Evolutionary conservation across 2,888 invertebrate species (phyloP), one percentile per base, ranked within the genome.

Genomic region (Pseudoips prasinana): DNA sequence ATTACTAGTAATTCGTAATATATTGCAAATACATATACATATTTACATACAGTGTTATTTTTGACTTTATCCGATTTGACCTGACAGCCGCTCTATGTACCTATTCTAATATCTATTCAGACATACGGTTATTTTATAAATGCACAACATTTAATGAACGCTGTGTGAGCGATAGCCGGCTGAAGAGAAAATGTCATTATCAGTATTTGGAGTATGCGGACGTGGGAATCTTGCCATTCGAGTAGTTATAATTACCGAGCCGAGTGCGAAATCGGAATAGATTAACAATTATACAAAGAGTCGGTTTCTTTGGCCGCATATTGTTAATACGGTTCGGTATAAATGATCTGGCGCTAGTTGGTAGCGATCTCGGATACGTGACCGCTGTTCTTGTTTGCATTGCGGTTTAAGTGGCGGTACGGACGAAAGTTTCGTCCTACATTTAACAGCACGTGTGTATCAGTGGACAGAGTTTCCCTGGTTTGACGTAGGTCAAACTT

Each of bases 401-500:
- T 84, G 82, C 77, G 79, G 82, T 84, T 73, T 64, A 63, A 72
- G 72, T 68, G 63, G 63, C 69, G 69, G 61, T 61, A 60, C 72
- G 66, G 73, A 82, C 74, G 85, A 86, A 85, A 86, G 84, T 83
- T 69, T 62, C 72, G 77, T 72, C 84, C 83, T 75, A 85, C 80
- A 79, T 82, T 47, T 58, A 58, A 64, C 67, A 65, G 73, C 74
- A 74, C 75, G 78, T 76, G 75, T 74, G 72, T 77, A 74, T 74
- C 65, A 73, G 51, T 66, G 64, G 63, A 63, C 70, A 58, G 59
- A 78, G 76, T 84, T 84, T 82, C 82, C 79, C 78, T 78, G 70
- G 64, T 71, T 64, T 70, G 69, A 69, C 68, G 64, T 54, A 45
- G 73, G 74, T 75, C 69, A 65, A 66, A 69, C 67, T 72, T 63